Evolutionary conservation across 2,888 invertebrate species (phyloP).

Genomic region (Mythimna impura): DNA sequence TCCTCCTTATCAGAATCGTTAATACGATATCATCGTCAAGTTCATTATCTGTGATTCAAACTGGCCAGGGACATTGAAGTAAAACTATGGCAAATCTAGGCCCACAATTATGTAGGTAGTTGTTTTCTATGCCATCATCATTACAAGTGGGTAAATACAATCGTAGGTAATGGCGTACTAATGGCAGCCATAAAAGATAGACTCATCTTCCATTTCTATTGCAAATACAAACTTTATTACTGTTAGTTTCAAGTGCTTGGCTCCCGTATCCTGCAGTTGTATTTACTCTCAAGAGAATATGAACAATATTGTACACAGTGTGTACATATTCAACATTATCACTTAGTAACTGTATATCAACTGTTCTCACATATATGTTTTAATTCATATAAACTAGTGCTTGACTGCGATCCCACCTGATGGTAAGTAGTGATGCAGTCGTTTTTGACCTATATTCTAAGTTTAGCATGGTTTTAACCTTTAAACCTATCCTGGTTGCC

Average conservation of each 20-base stretch:
- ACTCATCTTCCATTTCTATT: slow-evolving; percentile 35
- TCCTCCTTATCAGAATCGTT: background rate
- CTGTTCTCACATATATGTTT: slow-evolving; percentile 2
- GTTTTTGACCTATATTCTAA: no score
- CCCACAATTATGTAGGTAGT: background rate
- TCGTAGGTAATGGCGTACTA: slow-evolving; percentile 42
- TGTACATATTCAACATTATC: slow-evolving; percentile 15
- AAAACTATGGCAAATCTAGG: background rate
- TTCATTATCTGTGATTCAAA: background rate
- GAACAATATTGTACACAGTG: slow-evolving; percentile 23
- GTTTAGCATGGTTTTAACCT: background rate
- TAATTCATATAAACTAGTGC: no score
- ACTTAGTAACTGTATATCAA: slow-evolving; percentile 23
- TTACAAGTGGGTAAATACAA: slow-evolving; percentile 28
- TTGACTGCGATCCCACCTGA: background rate
- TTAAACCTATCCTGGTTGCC: background rate
- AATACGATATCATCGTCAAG: background rate
- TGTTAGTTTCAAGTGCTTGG: slow-evolving; percentile 34
- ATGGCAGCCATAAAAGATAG: slow-evolving; percentile 45
- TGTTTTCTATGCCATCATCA: slow-evolving; percentile 16
- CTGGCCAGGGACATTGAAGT: background rate
- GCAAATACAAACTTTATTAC: slow-evolving; percentile 34
- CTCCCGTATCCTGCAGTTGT: slow-evolving; percentile 16
- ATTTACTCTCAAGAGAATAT: slow-evolving; percentile 22
- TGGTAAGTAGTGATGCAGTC: no score